Percentiles rank a stretch among this genome's conserved stretches.
Conservation (phyloP, 2,113 vertebrate genomes). For the Siphamia tubifer region DNA sequence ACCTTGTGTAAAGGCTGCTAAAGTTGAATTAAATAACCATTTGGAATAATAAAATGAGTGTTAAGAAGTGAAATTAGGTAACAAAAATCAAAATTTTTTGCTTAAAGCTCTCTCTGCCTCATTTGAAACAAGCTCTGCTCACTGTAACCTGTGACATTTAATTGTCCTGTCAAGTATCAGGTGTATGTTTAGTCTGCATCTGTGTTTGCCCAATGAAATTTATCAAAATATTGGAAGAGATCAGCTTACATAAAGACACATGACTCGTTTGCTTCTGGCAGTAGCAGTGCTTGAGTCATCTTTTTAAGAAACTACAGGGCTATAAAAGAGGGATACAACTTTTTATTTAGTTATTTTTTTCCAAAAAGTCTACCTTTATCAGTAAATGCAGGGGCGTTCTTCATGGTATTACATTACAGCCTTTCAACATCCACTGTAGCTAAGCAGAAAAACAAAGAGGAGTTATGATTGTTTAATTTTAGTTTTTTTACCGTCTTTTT, state of each 20-base stretch:
- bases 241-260: conserved; percentile 19
- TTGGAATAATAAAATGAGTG: too few relatives aligned
- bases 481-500: too few relatives aligned
- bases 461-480: too few relatives aligned
- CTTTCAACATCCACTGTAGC: background rate
- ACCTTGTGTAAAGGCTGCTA: too few relatives aligned
- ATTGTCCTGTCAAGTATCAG: conserved; percentile 14
- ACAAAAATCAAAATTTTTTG: too few relatives aligned
- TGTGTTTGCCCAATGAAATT: background rate
- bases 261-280: conserved; percentile 17
- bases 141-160: conserved; percentile 10
- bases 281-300: conserved; percentile 19
- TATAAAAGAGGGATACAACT: background rate
- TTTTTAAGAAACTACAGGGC: background rate
- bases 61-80: too few relatives aligned
- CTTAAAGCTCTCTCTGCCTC: too few relatives aligned
- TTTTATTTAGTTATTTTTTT: background rate
- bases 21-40: too few relatives aligned
- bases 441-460: background rate
- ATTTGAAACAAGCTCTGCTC: background rate
- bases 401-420: conserved; percentile 3
- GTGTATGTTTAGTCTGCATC: conserved; percentile 7
- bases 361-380: conserved; percentile 11
- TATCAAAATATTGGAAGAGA: background rate
- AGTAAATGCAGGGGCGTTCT: conserved; percentile 4